phyloP scores from a whole-genome alignment of 2,888 invertebrate species.

The Antitype chi region DNA sequence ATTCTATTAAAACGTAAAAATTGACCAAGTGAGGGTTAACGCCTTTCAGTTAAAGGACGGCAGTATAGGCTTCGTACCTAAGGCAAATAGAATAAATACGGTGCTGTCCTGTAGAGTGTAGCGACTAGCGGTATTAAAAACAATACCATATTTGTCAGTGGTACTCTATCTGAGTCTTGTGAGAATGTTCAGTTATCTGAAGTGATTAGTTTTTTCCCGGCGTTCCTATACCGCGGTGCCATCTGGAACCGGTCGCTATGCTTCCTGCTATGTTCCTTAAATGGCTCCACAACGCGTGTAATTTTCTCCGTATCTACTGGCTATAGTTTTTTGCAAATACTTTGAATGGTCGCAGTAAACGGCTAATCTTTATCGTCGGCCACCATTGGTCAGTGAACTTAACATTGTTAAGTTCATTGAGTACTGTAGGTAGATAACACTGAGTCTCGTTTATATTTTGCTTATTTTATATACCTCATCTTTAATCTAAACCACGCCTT shows the following conservation, averaged over 20 bases:
- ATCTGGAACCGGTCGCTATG: conserved; percentile 76
- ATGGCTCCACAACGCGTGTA: conserved; percentile 79
- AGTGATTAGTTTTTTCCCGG: conserved; percentile 77
- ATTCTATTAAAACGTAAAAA: too few relatives aligned
- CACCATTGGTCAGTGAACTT: conserved; percentile 72
- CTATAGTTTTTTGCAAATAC: conserved; percentile 75
- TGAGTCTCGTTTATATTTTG: conserved; percentile 31
- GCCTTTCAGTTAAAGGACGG: too few relatives aligned
- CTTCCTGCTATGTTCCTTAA: conserved; percentile 86
- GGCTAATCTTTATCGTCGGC: conserved; percentile 72
- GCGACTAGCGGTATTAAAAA: conserved; percentile 73
- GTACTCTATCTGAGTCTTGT: conserved; percentile 65
- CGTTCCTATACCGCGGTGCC: conserved; percentile 74
- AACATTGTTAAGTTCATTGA: conserved; percentile 44
- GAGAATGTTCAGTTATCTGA: conserved; percentile 79
- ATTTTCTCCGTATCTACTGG: conserved; percentile 72
- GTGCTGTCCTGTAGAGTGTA: conserved; percentile 10
- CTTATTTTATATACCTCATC: conserved; percentile 32
- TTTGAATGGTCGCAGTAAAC: conserved; percentile 69
- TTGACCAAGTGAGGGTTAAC: too few relatives aligned
- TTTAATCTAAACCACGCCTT: conserved; percentile 34
- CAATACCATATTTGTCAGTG: conserved; percentile 74
- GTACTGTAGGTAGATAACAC: conserved; percentile 25
- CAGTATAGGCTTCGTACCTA: conserved; percentile 17
- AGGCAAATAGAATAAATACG: conserved; percentile 37